Evolutionary conservation across 2,888 invertebrate genomes (phyloP).

Genomic region (Pharmacophagus antenor): DNA sequence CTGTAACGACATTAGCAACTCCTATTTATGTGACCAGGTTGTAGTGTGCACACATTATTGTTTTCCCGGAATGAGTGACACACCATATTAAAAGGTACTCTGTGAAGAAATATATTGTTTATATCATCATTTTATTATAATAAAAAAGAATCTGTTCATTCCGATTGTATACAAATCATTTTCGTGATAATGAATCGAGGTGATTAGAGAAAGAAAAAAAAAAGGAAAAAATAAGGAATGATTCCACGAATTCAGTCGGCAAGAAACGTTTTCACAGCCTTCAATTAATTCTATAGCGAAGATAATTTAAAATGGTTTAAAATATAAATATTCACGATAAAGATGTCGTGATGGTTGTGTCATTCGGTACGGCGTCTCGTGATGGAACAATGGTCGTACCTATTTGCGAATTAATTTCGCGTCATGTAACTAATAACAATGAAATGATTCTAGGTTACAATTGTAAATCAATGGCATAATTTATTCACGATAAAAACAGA

Average conservation of each 20-base stretch:
- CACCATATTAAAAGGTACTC: no score
- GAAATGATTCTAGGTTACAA: background rate
- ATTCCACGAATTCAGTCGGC: conserved; percentile 8
- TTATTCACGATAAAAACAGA: no score
- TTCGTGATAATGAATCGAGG: background rate
- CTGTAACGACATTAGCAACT: no score
- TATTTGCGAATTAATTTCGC: background rate
- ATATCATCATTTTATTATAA: no score
- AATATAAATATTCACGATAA: conserved; percentile 24
- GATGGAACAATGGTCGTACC: conserved; percentile 23
- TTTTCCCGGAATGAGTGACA: no score
- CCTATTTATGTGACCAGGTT: no score
- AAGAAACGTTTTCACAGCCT: conserved; percentile 19
- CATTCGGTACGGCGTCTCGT: conserved; percentile 18
- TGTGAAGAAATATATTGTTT: no score
- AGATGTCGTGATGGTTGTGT: conserved; percentile 9
- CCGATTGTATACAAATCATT: background rate
- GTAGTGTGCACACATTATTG: no score
- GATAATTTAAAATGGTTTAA: conserved; percentile 18
- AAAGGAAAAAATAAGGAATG: conserved; percentile 3
- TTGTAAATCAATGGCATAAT: background rate
- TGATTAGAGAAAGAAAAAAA: background rate
- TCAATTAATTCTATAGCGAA: conserved; percentile 17
- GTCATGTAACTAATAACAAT: background rate
- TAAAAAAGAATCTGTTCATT: no score